phyloP scores from a whole-genome alignment of 2,888 invertebrate genomes.

The Rhimphoctona megacephalus region DNA sequence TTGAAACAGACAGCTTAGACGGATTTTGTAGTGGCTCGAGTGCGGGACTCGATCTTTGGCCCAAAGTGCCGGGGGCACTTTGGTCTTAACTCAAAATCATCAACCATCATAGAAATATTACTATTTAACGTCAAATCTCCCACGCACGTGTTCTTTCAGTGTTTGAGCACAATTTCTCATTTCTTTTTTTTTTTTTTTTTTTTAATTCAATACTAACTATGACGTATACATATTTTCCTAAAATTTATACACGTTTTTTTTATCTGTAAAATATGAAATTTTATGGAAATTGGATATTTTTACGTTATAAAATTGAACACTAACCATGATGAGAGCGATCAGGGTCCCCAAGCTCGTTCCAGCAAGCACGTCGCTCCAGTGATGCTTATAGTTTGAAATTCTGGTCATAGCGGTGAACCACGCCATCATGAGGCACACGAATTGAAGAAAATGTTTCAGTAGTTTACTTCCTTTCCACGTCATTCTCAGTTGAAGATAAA shows the following conservation, averaged over 20 bases:
- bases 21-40: conserved; percentile 28
- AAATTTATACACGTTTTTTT: not conserved
- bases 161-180: not conserved
- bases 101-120: not conserved
- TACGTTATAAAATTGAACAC: conserved; percentile 78
- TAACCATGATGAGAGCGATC: conserved; percentile 90
- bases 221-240: not conserved
- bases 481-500: conserved; percentile 95
- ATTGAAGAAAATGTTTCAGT: conserved; percentile 94
- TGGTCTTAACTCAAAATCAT: conserved; percentile 5
- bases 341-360: conserved; percentile 91
- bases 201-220: not conserved
- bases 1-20: conserved; percentile 4
- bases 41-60: conserved; percentile 22
- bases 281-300: not conserved
- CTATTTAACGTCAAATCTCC: not conserved
- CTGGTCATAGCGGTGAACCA: conserved; percentile 96
- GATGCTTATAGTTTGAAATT: conserved; percentile 98
- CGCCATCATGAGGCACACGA: conserved; percentile 91
- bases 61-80: conserved; percentile 1
- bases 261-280: not conserved
- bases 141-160: not conserved
- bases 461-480: conserved; percentile 93
- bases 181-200: not conserved
- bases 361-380: conserved; percentile 98